Evolutionary conservation across 2,797 vertebrate species (phyloP), one percentile per base, ranked within the genome.

Genomic region (Pitangus sulphuratus): DNA sequence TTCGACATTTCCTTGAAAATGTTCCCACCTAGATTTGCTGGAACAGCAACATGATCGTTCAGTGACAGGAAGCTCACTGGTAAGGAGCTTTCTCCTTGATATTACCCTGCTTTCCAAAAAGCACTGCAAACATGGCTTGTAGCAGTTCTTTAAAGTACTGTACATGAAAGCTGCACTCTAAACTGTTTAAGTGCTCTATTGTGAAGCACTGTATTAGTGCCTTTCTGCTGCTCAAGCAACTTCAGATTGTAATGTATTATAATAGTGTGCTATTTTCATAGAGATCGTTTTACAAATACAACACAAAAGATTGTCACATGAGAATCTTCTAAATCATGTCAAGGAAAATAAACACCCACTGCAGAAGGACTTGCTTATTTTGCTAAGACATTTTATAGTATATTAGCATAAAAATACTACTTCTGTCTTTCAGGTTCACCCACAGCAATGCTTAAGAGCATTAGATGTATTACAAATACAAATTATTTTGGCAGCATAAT

Each of bases 1-100:
- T 97, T 98, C 95, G 84, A 98, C 97, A 97, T 97, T 98, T 98
- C 95, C 96, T 97, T 97, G 97, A 98, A 97, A 97, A 97, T 96
- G 97, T 97, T 98, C 97, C 97, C 96, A 97, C 97, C 97, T 98
- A 97, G 96, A 97, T 98, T 98, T 98, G 95, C 95, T 96, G 84
- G 96, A 98, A 97, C 90, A 96, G 96, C 96, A 97, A 97, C 93
- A 86, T 76, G 96, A 97, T 90, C 17, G 0, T 83, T 97, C 95
- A 62, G 87, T 97, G 97, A 97, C 95, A 96, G 95, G 96, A 96
- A 97, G 95, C 92, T 97, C 69, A 64, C 77, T 96, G 92, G 95
- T 97, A 95, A 94, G 95, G 85, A 97, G 90, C 88, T 97, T 96
- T 97, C 91, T 94, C 86, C 96, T 97, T 90, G 53, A 69, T 96